Evolutionary conservation across 92 coral and sea anemone genomes (phyloP).

Genomic region (Micromussa lordhowensis): DNA sequence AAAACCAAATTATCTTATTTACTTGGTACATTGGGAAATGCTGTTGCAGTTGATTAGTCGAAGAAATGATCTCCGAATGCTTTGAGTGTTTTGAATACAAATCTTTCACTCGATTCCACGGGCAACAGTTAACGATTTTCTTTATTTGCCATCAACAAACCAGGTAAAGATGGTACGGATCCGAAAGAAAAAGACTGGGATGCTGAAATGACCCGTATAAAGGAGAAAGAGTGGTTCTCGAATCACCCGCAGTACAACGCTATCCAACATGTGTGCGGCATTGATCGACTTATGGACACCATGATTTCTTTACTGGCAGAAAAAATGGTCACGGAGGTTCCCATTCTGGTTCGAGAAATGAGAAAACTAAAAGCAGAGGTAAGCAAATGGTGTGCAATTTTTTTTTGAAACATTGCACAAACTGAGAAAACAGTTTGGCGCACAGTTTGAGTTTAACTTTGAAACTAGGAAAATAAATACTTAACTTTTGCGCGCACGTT

Average conservation of each 20-base stretch:
- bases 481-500: no score
- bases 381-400: background rate
- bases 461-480: no score
- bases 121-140: conserved; percentile 38
- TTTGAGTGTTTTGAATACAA: no score
- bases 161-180: conserved; percentile 85
- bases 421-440: no score
- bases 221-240: conserved; percentile 76
- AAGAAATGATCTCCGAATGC: no score
- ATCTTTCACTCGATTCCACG: no score
- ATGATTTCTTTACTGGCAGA: conserved; percentile 81
- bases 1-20: no score
- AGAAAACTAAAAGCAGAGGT: conserved; percentile 51
- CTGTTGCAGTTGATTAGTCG: background rate
- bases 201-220: conserved; percentile 69
- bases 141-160: conserved; percentile 35
- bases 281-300: conserved; percentile 78
- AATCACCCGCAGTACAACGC: conserved; percentile 66
- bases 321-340: conserved; percentile 78
- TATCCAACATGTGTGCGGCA: conserved; percentile 70
- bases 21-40: background rate
- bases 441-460: no score
- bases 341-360: conserved; percentile 67
- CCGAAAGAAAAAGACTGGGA: conserved; percentile 82
- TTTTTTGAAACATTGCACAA: no score